Conservation (phyloP, 2,113 vertebrate species). For the Sterna hirundo region DNA sequence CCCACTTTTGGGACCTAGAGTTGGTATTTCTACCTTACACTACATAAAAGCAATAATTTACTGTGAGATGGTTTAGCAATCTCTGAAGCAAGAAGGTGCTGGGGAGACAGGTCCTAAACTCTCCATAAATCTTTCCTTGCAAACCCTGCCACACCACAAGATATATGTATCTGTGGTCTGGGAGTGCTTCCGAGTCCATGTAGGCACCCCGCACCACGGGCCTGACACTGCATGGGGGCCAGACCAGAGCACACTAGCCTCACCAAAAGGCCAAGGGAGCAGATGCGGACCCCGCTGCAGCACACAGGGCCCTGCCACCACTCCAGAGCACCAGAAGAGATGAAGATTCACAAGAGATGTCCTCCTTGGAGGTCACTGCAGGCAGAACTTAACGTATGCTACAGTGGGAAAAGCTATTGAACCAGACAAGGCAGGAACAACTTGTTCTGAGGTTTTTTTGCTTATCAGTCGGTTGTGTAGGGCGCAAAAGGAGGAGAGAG, state of each 20-base stretch:
- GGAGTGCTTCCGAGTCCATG: rapidly evolving
- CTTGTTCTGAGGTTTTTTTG: not conserved
- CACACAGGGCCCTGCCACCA: rapidly evolving
- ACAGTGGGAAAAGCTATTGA: not conserved
- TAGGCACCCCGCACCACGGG: rapidly evolving
- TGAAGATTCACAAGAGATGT: rapidly evolving
- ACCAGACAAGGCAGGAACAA: not conserved
- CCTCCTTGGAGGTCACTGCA: not conserved
- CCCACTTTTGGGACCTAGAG: rapidly evolving
- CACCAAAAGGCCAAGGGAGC: rapidly evolving
- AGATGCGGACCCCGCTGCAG: rapidly evolving
- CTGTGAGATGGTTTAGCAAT: not conserved
- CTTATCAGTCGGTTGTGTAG: not conserved
- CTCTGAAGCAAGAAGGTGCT: not conserved
- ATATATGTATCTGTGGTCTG: too few relatives aligned
- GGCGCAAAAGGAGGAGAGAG: not conserved
- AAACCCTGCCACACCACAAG: not conserved
- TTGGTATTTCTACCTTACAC: not conserved
- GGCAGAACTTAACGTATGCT: rapidly evolving
- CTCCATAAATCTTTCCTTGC: not conserved
- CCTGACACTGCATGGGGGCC: rapidly evolving
- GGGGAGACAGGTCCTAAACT: not conserved
- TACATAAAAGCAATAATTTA: not conserved
- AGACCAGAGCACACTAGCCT: not conserved
- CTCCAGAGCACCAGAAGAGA: not conserved